Conservation (phyloP, 2,113 vertebrate genomes). For the Chionomys nivalis region DNA sequence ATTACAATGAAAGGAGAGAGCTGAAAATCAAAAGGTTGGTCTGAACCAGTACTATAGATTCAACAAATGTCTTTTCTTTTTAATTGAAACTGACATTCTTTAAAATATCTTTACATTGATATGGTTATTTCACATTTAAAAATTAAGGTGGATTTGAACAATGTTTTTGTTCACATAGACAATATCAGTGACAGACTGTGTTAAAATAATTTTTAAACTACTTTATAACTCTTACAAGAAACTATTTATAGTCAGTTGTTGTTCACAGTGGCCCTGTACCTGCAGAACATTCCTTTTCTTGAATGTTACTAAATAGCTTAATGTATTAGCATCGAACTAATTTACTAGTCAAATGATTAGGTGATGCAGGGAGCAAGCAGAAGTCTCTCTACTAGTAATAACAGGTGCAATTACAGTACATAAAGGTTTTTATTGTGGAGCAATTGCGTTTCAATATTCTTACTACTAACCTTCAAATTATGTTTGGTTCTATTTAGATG, state of each 20-base stretch:
- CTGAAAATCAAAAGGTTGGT: not conserved
- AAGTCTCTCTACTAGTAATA: constrained; percentile 55
- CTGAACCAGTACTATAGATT: not conserved
- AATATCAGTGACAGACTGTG: not conserved
- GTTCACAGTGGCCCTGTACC: not conserved
- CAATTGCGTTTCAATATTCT: constrained; percentile 74
- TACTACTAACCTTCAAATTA: constrained; percentile 82
- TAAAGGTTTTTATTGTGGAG: constrained; percentile 51
- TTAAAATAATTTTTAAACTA: not conserved
- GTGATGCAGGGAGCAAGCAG: not conserved
- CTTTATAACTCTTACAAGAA: not conserved
- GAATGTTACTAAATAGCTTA: not conserved
- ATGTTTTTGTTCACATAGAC: not conserved
- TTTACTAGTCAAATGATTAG: not conserved
- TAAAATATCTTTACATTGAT: not conserved
- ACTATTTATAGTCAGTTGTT: not conserved
- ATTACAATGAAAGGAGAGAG: not conserved
- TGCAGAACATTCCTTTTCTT: not conserved
- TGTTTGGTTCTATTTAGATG: constrained; percentile 71
- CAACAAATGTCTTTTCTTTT: not conserved
- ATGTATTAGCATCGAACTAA: not conserved
- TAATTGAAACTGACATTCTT: not conserved
- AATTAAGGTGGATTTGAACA: not conserved
- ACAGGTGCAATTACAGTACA: constrained; percentile 52
- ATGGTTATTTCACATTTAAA: not conserved